Evolutionary conservation across 35 echinoderm and acorn worm species (phyloP).

Genomic region (Ophiothrix spiculata): DNA sequence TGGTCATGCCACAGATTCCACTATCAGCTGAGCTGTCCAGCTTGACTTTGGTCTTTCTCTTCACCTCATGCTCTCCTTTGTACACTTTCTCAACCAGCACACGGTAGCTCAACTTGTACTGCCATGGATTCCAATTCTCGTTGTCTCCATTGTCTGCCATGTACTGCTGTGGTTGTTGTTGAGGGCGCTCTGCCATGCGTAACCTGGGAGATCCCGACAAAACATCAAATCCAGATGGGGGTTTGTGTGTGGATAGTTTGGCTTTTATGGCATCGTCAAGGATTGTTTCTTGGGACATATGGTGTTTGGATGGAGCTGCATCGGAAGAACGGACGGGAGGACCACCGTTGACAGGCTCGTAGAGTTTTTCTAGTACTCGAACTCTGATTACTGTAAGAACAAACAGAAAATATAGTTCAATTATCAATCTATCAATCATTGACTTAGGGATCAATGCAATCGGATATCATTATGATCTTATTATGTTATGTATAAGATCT

Average conservation of each 20-base stretch:
- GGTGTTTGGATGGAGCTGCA: conserved; percentile 47
- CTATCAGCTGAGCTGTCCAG: conserved; percentile 23
- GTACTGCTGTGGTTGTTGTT: neutral
- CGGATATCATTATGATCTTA: no score
- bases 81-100: conserved; percentile 56
- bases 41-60: conserved; percentile 23
- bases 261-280: neutral
- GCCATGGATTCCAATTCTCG: conserved; percentile 43
- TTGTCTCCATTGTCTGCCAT: conserved; percentile 4
- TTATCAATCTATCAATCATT: no score
- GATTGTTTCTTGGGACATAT: conserved; percentile 16
- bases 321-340: conserved; percentile 10
- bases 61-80: conserved; percentile 56
- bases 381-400: conserved; percentile 54
- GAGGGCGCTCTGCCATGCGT: conserved; percentile 37
- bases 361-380: conserved; percentile 36
- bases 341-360: conserved; percentile 38
- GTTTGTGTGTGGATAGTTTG: conserved; percentile 1
- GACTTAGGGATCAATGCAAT: no score
- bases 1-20: conserved; percentile 52
- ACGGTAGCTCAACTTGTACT: conserved; percentile 33
- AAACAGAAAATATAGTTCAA: no score
- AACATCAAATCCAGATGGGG: neutral
- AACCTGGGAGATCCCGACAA: conserved; percentile 2
- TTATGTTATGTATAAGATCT: no score